Percentiles rank a stretch among this genome's conserved stretches.
phyloP scores from a whole-genome alignment of 1,140 invertebrate genomes.

The Alviniconcha marisindica region DNA sequence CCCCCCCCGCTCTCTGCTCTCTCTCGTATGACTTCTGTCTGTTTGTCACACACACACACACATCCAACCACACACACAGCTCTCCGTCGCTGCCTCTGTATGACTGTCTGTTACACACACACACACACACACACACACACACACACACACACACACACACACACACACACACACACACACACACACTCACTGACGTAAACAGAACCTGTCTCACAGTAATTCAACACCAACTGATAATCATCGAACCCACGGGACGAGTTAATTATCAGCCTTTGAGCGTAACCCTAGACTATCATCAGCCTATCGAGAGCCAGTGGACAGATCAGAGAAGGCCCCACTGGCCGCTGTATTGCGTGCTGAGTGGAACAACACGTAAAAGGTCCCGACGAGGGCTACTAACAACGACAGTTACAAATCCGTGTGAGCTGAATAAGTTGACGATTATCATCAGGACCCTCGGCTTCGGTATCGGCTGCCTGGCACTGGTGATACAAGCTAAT shows the following conservation, averaged over 20 bases:
- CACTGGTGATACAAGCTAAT: too few relatives aligned
- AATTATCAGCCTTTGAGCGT: background rate
- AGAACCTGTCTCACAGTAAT: background rate
- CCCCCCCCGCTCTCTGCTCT: too few relatives aligned
- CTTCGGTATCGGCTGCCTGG: too few relatives aligned
- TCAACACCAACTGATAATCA: background rate
- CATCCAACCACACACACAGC: background rate
- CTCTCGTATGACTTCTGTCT: too few relatives aligned
- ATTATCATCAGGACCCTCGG: too few relatives aligned
- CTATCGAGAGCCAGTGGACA: background rate
- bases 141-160: background rate
- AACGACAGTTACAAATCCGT: too few relatives aligned
- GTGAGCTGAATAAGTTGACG: too few relatives aligned
- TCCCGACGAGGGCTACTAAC: too few relatives aligned
- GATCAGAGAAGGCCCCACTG: background rate
- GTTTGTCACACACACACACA: too few relatives aligned
- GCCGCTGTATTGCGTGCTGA: background rate
- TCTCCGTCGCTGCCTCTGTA: too few relatives aligned
- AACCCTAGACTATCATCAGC: background rate
- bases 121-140: conserved; percentile 5
- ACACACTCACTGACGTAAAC: background rate
- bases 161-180: conserved; percentile 20
- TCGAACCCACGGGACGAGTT: background rate
- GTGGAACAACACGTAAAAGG: too few relatives aligned
- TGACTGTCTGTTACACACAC: too few relatives aligned